Base-by-base conservation (phyloP, 92 coral and sea anemone species). In the Blastomussa wellsi region DNA sequence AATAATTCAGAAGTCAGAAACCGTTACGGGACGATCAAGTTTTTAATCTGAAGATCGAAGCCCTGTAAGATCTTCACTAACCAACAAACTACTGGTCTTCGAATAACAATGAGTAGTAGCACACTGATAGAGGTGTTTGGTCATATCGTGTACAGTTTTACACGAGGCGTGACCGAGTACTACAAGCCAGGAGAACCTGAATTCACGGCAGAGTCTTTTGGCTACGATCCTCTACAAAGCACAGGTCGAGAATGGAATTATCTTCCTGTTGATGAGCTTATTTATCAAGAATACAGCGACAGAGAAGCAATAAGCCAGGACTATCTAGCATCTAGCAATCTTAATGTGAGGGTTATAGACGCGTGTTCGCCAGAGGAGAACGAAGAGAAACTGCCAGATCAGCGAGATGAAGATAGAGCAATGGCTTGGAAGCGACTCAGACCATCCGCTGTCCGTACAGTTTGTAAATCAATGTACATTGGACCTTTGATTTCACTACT, bases 211-310 rank as follows among this genome's bases (percentile, higher is more conserved):
- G 78, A 74, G 57, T 74, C 82, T 52, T 78, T 55, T 29, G 82
- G 48, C 44, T 78, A 78, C 82, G 28, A 31, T 78, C 82, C 82
- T 78, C 31, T 78, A 53, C 66, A 78, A 62, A 55, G 82, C 47
- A 78, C 82, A 78, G 82, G 82, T 31, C 71, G 39, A 78, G 82
- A 78, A 31, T 78, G 82, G 82, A 2, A 78, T 51, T 12, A 51
- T 15, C 57, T 1, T 51, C 22, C 57, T 51, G 57, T 51, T 51
- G 57, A 51, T 51, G 22, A 51, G 57, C 57, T 51, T 32, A 53
- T 77, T 77, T 77, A 77, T 37, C 82, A 78, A 33, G 82, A 78
- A 47, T 74, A 74, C 78, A 74, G 78, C 60, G 78, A 41, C 38
- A 74, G 36, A 24, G 78, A 74, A 44, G 78, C 19, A 59, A 28